A percentile compares a stretch with the other conserved stretches of the same genome.
Evolutionary conservation across 2,113 vertebrate species (phyloP).

Genomic region (Gobio gobio): DNA sequence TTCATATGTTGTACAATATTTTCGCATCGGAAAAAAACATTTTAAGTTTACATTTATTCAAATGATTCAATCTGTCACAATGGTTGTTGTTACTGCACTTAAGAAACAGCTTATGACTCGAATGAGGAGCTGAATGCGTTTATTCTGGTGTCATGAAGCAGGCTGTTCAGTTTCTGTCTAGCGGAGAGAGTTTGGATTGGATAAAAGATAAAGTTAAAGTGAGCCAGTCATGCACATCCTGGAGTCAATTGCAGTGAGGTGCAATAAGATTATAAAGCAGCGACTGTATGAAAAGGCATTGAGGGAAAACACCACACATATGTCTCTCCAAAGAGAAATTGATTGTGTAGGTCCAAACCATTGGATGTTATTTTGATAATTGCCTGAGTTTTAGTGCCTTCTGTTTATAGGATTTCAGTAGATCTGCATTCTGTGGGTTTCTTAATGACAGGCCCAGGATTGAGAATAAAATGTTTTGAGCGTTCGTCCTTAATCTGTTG

Average conservation of each 20-base stretch:
- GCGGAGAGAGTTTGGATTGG: slow-evolving; percentile 1
- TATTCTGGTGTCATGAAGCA: slow-evolving; percentile 5
- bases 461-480: slow-evolving; percentile 40
- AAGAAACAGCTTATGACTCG: neutral
- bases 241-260: neutral
- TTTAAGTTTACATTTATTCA: neutral
- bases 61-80: neutral
- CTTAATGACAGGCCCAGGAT: slow-evolving; percentile 29
- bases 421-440: slow-evolving; percentile 45
- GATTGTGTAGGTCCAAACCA: neutral
- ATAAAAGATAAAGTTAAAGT: slow-evolving; percentile 20
- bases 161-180: slow-evolving; percentile 1
- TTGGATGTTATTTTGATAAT: slow-evolving; percentile 27
- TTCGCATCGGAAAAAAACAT: neutral
- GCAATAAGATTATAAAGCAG: slow-evolving; percentile 6
- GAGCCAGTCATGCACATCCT: slow-evolving; percentile 18
- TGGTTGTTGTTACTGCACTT: neutral
- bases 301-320: neutral
- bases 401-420: slow-evolving; percentile 41
- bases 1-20: neutral
- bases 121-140: neutral
- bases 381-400: slow-evolving; percentile 4
- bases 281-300: neutral
- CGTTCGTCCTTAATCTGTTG: slow-evolving; percentile 65
- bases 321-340: neutral